phyloP scores from a whole-genome alignment of 2,888 invertebrate genomes.

The Mythimna pallens region DNA sequence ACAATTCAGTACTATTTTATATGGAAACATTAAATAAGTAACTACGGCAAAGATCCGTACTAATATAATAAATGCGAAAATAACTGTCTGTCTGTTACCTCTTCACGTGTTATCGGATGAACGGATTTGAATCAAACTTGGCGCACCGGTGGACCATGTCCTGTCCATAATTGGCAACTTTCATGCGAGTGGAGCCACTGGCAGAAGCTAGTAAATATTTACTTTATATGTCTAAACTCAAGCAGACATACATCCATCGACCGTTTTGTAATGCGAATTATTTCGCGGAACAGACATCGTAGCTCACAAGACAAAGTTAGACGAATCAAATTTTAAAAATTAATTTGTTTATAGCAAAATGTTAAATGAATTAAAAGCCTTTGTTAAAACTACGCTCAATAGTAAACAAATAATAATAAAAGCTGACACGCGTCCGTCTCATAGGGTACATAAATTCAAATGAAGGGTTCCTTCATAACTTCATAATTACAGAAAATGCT shows the following conservation, averaged over 20 bases:
- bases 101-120: no score
- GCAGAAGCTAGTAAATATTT: not conserved
- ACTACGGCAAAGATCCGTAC: no score
- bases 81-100: no score
- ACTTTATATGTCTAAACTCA: constrained; percentile 24
- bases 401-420: not conserved
- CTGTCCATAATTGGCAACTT: not conserved
- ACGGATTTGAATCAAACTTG: no score
- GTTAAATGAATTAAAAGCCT: constrained; percentile 15
- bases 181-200: no score
- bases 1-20: constrained; percentile 3
- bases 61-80: not conserved
- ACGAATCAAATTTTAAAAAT: no score
- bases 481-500: constrained; percentile 8
- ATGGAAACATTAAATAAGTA: constrained; percentile 1
- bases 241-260: constrained; percentile 18
- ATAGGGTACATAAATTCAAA: constrained; percentile 1
- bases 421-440: not conserved
- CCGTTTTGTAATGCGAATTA: constrained; percentile 27
- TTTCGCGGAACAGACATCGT: constrained; percentile 37
- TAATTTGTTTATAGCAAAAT: no score
- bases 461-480: not conserved
- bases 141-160: not conserved
- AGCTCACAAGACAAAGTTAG: constrained; percentile 1
- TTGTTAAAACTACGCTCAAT: not conserved